A percentile compares a stretch with the other conserved stretches of the same genome.
Conservation (phyloP, 1,140 invertebrate genomes). For the Coelopa frigida region DNA sequence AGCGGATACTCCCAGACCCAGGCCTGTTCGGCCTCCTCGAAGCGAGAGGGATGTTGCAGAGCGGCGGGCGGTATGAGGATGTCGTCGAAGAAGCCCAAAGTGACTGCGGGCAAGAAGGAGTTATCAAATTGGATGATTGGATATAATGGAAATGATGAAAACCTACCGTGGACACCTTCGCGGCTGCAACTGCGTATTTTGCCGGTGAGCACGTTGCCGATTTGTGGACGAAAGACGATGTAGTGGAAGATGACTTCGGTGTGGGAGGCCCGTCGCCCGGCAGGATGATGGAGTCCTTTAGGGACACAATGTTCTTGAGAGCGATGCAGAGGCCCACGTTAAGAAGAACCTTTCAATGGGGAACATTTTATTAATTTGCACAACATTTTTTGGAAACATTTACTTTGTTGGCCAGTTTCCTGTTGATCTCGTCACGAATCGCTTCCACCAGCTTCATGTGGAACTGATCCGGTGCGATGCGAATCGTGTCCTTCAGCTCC, state of each 20-base stretch:
- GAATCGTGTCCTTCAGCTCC: slow-evolving; percentile 83
- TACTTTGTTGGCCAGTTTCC: slow-evolving; percentile 89
- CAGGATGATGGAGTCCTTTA: slow-evolving; percentile 85
- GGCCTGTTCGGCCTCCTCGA: slow-evolving; percentile 87
- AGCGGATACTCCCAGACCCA: slow-evolving; percentile 94
- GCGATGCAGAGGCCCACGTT: slow-evolving; percentile 90
- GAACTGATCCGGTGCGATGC: slow-evolving; percentile 75
- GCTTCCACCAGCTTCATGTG: slow-evolving; percentile 71
- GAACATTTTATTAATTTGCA: neutral
- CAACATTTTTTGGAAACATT: too few relatives aligned
- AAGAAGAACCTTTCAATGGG: slow-evolving; percentile 64
- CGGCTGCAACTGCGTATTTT: slow-evolving; percentile 84
- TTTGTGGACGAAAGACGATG: slow-evolving; percentile 86
- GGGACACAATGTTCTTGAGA: slow-evolving; percentile 77
- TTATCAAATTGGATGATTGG: too few relatives aligned
- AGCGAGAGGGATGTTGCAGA: slow-evolving; percentile 83
- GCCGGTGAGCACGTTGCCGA: slow-evolving; percentile 87
- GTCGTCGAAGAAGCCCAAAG: slow-evolving; percentile 90
- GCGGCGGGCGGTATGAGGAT: slow-evolving; percentile 83
- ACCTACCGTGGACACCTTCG: slow-evolving; percentile 92
- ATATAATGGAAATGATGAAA: too few relatives aligned
- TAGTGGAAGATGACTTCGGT: slow-evolving; percentile 87
- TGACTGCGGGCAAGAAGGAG: too few relatives aligned
- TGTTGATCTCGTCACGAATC: slow-evolving; percentile 78
- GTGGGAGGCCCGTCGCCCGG: slow-evolving; percentile 92